Percentiles rank a stretch among this genome's conserved stretches.
Conservation (phyloP, 2,113 vertebrate genomes). For the Condylura cristata region DNA sequence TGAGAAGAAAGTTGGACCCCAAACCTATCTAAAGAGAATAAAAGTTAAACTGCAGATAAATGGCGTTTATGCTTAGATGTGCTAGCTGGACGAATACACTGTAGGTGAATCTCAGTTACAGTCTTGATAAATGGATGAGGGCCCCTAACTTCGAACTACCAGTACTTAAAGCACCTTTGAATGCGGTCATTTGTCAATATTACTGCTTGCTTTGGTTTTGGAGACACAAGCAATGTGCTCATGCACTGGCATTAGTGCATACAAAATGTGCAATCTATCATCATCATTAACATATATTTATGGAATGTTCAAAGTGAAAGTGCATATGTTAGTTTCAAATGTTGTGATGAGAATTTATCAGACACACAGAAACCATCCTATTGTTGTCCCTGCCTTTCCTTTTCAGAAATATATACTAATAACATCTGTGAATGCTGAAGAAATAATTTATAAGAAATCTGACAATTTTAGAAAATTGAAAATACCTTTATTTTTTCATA, state of each 20-base stretch:
- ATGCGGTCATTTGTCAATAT: constrained; percentile 70
- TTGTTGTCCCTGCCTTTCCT: constrained; percentile 15
- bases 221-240: constrained; percentile 56
- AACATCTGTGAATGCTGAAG: not conserved
- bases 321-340: constrained; percentile 17
- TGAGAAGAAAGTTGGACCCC: constrained; percentile 17
- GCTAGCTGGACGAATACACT: constrained; percentile 57
- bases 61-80: constrained; percentile 46
- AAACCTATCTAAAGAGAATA: constrained; percentile 41
- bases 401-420: not conserved
- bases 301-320: not conserved
- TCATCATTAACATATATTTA: constrained; percentile 59
- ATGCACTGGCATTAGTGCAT: constrained; percentile 54
- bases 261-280: constrained; percentile 60
- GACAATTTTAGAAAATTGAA: constrained; percentile 49
- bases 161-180: constrained; percentile 65
- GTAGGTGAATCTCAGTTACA: constrained; percentile 53
- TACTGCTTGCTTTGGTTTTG: constrained; percentile 63
- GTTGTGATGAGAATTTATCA: constrained; percentile 39
- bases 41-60: constrained; percentile 47
- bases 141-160: constrained; percentile 61
- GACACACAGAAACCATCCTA: not conserved
- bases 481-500: constrained; percentile 4
- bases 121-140: constrained; percentile 64
- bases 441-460: constrained; percentile 12